Evolutionary conservation across 2,888 invertebrate species (phyloP).

Genomic region (Biston stratarius): DNA sequence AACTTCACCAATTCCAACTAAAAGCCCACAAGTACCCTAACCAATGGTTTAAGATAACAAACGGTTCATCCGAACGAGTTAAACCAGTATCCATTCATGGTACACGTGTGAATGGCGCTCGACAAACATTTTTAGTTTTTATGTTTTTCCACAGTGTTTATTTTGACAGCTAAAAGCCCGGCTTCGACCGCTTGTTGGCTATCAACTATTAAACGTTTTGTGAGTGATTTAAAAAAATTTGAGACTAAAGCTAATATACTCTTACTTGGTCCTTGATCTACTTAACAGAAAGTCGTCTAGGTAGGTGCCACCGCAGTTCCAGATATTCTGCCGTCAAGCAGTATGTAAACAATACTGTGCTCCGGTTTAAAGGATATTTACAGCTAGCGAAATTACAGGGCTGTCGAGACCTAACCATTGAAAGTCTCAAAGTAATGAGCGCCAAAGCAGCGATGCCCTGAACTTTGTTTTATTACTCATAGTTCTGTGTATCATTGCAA

Average conservation of each 20-base stretch:
- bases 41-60: constrained; percentile 29
- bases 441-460: too few species aligned
- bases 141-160: constrained; percentile 32
- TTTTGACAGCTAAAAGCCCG: constrained; percentile 35
- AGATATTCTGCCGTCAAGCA: too few species aligned
- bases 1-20: background rate
- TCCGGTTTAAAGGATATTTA: too few species aligned
- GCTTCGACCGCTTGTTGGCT: background rate
- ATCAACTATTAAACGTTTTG: constrained; percentile 6
- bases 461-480: too few species aligned
- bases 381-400: too few species aligned
- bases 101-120: constrained; percentile 37
- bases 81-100: constrained; percentile 40
- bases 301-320: too few species aligned
- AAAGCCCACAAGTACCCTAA: constrained; percentile 12
- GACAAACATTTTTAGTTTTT: constrained; percentile 39
- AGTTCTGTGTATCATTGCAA: too few species aligned
- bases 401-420: too few species aligned
- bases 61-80: constrained; percentile 38
- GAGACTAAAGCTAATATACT: background rate
- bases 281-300: too few species aligned
- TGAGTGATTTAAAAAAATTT: background rate
- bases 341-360: too few species aligned
- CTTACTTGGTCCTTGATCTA: too few species aligned
- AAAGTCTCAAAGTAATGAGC: too few species aligned